Conservation (phyloP, 23 tunicate species). For the Oikopleura albicans region DNA sequence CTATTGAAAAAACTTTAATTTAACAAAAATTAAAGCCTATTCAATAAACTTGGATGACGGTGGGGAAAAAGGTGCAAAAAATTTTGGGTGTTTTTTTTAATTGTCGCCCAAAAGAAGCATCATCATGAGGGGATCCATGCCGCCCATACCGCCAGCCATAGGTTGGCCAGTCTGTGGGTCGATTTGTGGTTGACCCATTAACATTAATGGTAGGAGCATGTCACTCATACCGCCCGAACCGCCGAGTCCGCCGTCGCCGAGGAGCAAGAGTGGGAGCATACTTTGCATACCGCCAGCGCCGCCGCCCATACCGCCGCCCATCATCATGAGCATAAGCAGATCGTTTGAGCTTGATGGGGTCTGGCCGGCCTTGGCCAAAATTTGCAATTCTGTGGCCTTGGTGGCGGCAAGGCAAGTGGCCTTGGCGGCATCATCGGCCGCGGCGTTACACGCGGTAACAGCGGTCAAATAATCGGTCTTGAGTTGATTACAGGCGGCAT, state of each 20-base stretch:
- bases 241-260: not conserved
- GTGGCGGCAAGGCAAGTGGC: not conserved
- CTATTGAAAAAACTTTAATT: not conserved
- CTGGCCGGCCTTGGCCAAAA: not conserved
- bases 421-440: not conserved
- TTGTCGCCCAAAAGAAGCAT: not conserved
- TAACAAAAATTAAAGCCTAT: not conserved
- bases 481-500: not conserved
- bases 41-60: too few species aligned
- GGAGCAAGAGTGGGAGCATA: not conserved
- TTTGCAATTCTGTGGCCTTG: not conserved
- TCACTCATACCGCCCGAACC: constrained; percentile 5
- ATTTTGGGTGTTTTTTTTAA: too few species aligned
- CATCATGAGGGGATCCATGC: not conserved
- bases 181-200: not conserved
- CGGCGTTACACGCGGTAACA: not conserved
- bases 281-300: not conserved
- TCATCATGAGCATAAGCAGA: not conserved
- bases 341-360: not conserved
- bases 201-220: not conserved
- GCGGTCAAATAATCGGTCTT: not conserved
- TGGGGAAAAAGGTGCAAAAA: too few species aligned
- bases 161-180: not conserved
- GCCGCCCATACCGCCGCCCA: not conserved
- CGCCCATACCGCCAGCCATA: not conserved